Base-by-base conservation (phyloP, 2,888 invertebrate genomes). In the Reticulitermes lucifugus region DNA sequence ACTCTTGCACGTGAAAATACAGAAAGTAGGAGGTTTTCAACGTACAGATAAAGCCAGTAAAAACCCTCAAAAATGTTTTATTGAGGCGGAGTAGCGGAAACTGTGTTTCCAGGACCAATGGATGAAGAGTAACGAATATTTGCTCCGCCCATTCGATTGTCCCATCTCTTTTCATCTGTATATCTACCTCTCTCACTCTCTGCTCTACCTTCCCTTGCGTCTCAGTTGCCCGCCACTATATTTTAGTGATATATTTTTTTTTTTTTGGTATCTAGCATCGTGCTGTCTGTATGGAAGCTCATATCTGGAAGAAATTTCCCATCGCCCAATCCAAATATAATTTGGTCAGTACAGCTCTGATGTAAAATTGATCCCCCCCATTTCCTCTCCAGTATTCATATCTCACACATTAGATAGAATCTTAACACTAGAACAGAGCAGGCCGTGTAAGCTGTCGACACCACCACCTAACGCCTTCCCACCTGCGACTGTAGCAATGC, bases 1-100 rank as follows among this genome's bases (percentile, higher is more conserved):
- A 79, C 70, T 41, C 84, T 51, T 84, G 65, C 83, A 77, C 70
- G 82, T 65, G 75, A 60, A 83, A 83, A 55, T 65, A 59, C 75
- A 55, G 83, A 79, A 86, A 85, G 86, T 77, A 75, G 86, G 82
- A 77, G 81, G 79, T 84, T 86, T 85, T 82, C 75, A 79, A 46
- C 75, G 71, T 84, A 73, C 35, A 60, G 83, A 83, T 82, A 86
- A 86, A 79, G 84, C 85, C 85, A 86, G 86, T 85, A 86, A 86
- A 85, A 86, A 86, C 77, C 71, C 79, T 85, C 83, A 86, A 86
- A 86, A 86, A 86, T 86, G 84, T 86, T 85, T 83, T 80, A 85
- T 85, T 84, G 84, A 86, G 86, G 86, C 83, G 86, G 85, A 80
- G 85, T 86, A 71, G 84, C 35, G 55, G 83, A 82, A 79, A 81